These are phyloP conservation scores for Trichogramma dendrolimi DNA, from an alignment of 2,888 invertebrate species.

Conservation along the genomic window DNA sequence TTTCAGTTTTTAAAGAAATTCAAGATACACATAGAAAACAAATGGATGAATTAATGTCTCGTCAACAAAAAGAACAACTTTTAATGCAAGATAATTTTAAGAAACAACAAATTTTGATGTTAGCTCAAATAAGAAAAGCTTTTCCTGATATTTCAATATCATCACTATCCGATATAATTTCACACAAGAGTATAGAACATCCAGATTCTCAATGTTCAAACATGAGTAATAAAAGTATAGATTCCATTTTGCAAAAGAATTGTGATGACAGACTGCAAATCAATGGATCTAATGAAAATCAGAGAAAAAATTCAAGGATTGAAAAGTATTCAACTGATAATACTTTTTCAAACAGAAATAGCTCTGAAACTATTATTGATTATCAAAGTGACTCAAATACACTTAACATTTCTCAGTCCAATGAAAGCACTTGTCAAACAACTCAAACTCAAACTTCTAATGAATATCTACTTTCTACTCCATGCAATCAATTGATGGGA, in stretches of 20 bases:
- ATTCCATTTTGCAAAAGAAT: neutral
- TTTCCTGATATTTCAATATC: constrained; percentile 41
- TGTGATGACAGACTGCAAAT: constrained; percentile 8
- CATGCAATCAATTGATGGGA: neutral
- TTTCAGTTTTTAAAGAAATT: constrained; percentile 50
- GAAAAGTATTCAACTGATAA: constrained; percentile 30
- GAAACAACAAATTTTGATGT: constrained; percentile 61
- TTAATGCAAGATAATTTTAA: constrained; percentile 64
- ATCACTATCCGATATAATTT: constrained; percentile 19
- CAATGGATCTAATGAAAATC: constrained; percentile 23
- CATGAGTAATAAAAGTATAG: neutral
- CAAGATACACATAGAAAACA: constrained; percentile 64
- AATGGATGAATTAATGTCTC: constrained; percentile 60
- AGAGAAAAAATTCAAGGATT: constrained; percentile 15
- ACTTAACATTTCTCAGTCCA: constrained; percentile 10
- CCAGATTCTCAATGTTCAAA: constrained; percentile 13
- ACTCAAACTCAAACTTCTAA: neutral
- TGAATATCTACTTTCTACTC: no score
- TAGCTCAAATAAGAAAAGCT: constrained; percentile 51
- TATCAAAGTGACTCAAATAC: constrained; percentile 11
- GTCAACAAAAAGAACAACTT: constrained; percentile 64
- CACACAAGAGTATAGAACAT: constrained; percentile 28
- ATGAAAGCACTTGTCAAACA: constrained; percentile 14
- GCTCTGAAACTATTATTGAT: constrained; percentile 15
- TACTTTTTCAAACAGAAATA: constrained; percentile 26